A percentile compares a stretch with the other conserved stretches of the same genome.
phyloP scores from a whole-genome alignment of 2,888 invertebrate genomes.

The Andrena flavipes region DNA sequence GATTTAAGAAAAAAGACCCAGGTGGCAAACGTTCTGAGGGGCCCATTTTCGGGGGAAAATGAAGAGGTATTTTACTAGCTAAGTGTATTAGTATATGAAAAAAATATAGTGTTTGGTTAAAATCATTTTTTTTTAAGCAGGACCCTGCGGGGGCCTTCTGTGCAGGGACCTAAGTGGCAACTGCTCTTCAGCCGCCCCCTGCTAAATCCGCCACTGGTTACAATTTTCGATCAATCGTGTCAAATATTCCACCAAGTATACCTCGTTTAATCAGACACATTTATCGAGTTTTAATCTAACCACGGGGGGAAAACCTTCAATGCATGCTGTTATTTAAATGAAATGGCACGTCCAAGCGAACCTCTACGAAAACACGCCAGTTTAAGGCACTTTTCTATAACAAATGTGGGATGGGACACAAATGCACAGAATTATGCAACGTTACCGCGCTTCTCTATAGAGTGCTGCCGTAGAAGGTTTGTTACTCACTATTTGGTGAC shows the following conservation, averaged over 20 bases:
- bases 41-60: too few relatives aligned
- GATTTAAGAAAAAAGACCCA: too few relatives aligned
- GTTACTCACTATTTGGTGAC: slow-evolving; percentile 85
- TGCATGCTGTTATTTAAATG: slow-evolving; percentile 34
- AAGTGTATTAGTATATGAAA: too few relatives aligned
- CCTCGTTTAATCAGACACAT: slow-evolving; percentile 2
- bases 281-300: background rate
- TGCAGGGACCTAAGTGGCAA: too few relatives aligned
- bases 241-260: background rate
- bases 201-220: too few relatives aligned
- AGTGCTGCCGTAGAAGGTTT: slow-evolving; percentile 34
- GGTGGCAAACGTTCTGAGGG: too few relatives aligned
- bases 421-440: slow-evolving; percentile 3
- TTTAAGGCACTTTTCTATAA: slow-evolving; percentile 2
- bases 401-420: background rate
- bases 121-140: too few relatives aligned
- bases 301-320: background rate
- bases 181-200: too few relatives aligned
- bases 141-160: too few relatives aligned
- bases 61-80: too few relatives aligned
- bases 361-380: slow-evolving; percentile 23
- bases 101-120: too few relatives aligned
- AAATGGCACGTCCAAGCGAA: slow-evolving; percentile 20
- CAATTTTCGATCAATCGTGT: background rate
- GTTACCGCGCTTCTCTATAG: slow-evolving; percentile 6